Percentiles rank a stretch among this genome's conserved stretches.
These are phyloP conservation scores for Darevskia mixta DNA, from an alignment of 2,797 vertebrate genomes.

Conservation along the genomic window DNA sequence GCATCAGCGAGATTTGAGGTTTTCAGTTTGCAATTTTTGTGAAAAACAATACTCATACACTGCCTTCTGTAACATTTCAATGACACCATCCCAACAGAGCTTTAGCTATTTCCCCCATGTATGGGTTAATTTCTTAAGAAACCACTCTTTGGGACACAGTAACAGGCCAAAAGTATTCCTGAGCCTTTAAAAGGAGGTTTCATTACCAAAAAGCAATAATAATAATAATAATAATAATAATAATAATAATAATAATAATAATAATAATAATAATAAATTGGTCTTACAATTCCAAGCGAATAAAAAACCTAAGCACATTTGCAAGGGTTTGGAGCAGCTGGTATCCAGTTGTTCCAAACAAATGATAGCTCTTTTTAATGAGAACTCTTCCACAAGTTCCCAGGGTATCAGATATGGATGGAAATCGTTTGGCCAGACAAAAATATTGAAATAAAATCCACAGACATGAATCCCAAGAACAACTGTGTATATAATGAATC, in stretches of 20 bases:
- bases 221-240: background rate
- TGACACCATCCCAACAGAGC: slow-evolving; percentile 53
- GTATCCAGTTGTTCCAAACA: slow-evolving; percentile 63
- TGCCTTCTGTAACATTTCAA: slow-evolving; percentile 58
- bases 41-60: slow-evolving; percentile 53
- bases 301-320: slow-evolving; percentile 67
- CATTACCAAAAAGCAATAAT: background rate
- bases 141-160: slow-evolving; percentile 26
- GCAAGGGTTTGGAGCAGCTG: slow-evolving; percentile 49
- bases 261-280: background rate
- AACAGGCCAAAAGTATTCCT: slow-evolving; percentile 31
- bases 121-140: slow-evolving; percentile 60
- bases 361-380: slow-evolving; percentile 64
- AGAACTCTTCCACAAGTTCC: slow-evolving; percentile 60
- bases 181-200: slow-evolving; percentile 39
- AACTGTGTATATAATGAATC: slow-evolving; percentile 34
- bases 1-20: slow-evolving; percentile 49
- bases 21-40: slow-evolving; percentile 25
- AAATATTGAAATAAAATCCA: slow-evolving; percentile 59
- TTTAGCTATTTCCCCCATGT: slow-evolving; percentile 37
- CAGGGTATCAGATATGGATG: slow-evolving; percentile 51
- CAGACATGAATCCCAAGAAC: slow-evolving; percentile 53
- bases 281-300: slow-evolving; percentile 20
- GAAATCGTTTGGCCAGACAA: slow-evolving; percentile 56
- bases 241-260: background rate